These are phyloP conservation scores for Ochotona princeps DNA, from an alignment of 2,113 vertebrate genomes.

Conservation along the genomic window DNA sequence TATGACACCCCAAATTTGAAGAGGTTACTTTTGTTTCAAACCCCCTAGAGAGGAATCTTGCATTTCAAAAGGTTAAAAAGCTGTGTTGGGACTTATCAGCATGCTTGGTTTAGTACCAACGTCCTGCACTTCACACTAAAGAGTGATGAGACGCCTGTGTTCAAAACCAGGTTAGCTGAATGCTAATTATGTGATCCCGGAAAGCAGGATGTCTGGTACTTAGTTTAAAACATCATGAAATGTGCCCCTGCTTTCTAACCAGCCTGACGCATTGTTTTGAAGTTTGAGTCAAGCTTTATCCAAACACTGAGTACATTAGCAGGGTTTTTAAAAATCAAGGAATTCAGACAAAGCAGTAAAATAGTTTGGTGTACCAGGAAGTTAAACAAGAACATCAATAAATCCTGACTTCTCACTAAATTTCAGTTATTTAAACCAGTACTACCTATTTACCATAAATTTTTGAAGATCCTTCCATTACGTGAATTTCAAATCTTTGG, in stretches of 20 bases:
- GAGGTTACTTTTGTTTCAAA: not conserved
- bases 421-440: not conserved
- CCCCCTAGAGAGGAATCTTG: not conserved
- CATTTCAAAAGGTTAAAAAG: not conserved
- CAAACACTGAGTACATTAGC: not conserved
- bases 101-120: not conserved
- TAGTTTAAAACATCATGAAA: not conserved
- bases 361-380: not conserved
- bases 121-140: not conserved
- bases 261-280: not conserved
- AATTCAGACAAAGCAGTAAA: not conserved
- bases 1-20: not conserved
- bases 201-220: not conserved
- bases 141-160: not conserved
- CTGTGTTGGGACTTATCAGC: not conserved
- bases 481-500: no score
- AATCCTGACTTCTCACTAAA: not conserved
- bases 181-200: not conserved
- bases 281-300: not conserved
- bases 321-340: not conserved
- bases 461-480: no score
- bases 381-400: not conserved
- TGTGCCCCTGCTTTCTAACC: not conserved
- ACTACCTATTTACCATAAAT: not conserved
- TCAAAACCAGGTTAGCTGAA: not conserved